Percentiles rank a stretch among this genome's conserved stretches.
Conservation (phyloP, 2,113 vertebrate genomes). For the Archocentrus centrarchus region DNA sequence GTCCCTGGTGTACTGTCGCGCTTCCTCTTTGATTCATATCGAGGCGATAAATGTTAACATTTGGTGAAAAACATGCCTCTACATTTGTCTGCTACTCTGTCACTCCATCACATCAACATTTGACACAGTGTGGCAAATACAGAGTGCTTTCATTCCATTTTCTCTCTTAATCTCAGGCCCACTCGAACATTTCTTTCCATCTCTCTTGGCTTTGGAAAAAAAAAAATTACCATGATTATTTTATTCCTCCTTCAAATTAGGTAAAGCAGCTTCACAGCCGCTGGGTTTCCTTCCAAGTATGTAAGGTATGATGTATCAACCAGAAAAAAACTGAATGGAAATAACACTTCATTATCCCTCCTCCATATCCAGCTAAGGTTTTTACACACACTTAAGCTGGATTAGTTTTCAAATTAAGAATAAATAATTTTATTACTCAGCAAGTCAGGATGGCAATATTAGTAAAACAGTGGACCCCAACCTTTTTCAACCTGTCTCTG, state of each 20-base stretch:
- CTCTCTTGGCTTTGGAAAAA: background rate
- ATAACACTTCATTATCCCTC: background rate
- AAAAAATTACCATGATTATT: background rate
- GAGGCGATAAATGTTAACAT: constrained; percentile 43
- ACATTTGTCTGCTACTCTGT: background rate
- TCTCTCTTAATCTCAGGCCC: background rate
- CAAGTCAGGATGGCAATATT: background rate
- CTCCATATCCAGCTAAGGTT: background rate
- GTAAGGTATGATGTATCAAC: background rate
- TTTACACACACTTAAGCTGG: background rate
- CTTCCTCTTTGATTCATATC: constrained; percentile 35
- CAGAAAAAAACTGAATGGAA: background rate
- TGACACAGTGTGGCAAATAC: background rate
- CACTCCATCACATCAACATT: constrained; percentile 14
- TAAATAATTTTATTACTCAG: background rate
- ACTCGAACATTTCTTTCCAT: background rate
- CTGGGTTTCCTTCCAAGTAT: background rate
- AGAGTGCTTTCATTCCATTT: background rate
- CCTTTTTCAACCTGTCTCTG: background rate
- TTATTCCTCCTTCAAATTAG: background rate
- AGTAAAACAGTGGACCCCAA: background rate
- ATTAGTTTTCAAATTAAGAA: background rate
- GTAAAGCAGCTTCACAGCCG: background rate
- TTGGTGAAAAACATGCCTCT: constrained; percentile 7
- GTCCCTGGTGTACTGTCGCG: constrained; percentile 3